Conservation (phyloP, 2,797 vertebrate genomes). For the Micromesistius poutassou region DNA sequence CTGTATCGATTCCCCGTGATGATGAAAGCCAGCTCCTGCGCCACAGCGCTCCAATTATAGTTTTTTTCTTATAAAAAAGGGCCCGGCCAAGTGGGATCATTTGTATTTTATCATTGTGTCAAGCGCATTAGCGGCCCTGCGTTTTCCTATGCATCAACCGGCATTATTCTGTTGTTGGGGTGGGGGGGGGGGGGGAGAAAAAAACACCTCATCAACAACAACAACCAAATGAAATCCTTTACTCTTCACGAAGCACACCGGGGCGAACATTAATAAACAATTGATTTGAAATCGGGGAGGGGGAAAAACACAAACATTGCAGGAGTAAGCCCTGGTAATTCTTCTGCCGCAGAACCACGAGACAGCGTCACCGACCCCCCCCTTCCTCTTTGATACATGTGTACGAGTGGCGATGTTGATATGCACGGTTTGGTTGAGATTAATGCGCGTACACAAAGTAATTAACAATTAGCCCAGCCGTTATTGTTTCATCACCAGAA, state of each 20-base stretch:
- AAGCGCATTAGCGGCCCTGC: conserved; percentile 44
- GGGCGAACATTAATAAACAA: conserved; percentile 3
- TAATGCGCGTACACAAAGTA: conserved; percentile 27
- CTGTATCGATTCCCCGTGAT: conserved; percentile 68
- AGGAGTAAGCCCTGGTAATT: not conserved
- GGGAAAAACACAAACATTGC: not conserved
- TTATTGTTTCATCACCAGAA: conserved; percentile 50
- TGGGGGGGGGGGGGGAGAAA: not conserved
- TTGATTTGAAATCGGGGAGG: not conserved
- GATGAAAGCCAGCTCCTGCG: conserved; percentile 53
- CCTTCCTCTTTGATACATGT: not conserved
- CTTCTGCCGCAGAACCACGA: conserved; percentile 5
- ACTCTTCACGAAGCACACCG: conserved; percentile 5
- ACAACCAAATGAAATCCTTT: conserved; percentile 21
- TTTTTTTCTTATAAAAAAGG: conserved; percentile 31
- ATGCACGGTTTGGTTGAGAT: conserved; percentile 22
- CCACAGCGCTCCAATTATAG: conserved; percentile 54
- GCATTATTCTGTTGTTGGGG: conserved; percentile 15
- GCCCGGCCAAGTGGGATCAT: conserved; percentile 46
- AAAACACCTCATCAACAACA: too few species aligned
- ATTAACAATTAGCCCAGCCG: conserved; percentile 43
- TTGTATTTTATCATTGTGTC: conserved; percentile 60
- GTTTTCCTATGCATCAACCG: conserved; percentile 32
- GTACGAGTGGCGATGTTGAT: not conserved
- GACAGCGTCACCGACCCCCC: not conserved